Evolutionary conservation across 1,140 invertebrate species (phyloP), one percentile per base, ranked within the genome.

Genomic region (Drosophila sulfurigaster): DNA sequence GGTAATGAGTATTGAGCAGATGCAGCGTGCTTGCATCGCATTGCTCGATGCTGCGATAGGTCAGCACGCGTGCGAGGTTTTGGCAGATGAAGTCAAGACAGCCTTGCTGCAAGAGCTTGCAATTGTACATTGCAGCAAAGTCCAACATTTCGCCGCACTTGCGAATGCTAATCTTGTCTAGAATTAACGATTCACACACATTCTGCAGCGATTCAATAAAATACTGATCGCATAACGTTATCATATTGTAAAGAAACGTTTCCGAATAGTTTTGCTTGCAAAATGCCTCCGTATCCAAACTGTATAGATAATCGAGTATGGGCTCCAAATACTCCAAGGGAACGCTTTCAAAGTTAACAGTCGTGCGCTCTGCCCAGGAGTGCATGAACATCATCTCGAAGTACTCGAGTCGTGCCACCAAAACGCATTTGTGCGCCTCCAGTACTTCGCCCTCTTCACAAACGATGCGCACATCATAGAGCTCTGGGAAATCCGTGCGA

Each of bases 371-470:
- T 30, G 94, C 93, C 96, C 96, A 96, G 30, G 94, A 93, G 66
- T 93, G 93, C 43, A 94, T 93, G 63, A 96, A 94, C 95, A 96
- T 95, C 88, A 94, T 95, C 58, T 94, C 93, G 91, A 96, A 97
- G 91, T 96, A 96, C 62, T 96, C 95, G 7, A 95, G 88, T 68
- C 96, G 91, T 5, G 95, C 94, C 0, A 94, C 93, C 25, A 96
- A 87, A 49, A 97, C 92, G 92, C 96, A 96, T 74, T 96, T 96
- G 86, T 97, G 96, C 38, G 95, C 96, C 48, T 92, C 82, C 16
- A 96, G 82, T n/a, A 93, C 77, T 8, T 91, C 85, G 5, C 93
- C 93, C 78, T 95, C 94, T 43, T 93, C 93, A 70, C 93, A 94
- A 20, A 92, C 76, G 3, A 96, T 93, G 3, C 75, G 81, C 16